Conservation (phyloP, 2,888 invertebrate genomes). For the Agrochola lychnidis region DNA sequence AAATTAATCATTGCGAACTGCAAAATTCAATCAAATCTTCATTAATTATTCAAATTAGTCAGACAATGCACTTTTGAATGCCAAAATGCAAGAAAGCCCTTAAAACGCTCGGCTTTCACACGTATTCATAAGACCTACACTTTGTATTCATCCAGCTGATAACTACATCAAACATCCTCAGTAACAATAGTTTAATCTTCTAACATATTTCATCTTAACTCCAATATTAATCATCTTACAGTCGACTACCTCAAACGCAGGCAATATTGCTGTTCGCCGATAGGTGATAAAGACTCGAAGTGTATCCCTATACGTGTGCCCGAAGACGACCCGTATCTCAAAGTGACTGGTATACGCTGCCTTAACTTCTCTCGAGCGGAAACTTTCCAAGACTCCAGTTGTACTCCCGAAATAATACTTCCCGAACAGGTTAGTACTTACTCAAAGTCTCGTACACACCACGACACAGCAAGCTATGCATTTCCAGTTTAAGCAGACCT, state of each 20-base stretch:
- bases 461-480: not conserved
- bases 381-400: conserved; percentile 83
- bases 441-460: conserved; percentile 27
- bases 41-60: not conserved
- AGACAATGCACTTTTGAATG: not conserved
- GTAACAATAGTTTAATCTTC: not conserved
- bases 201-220: conserved; percentile 15
- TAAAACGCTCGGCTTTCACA: not conserved
- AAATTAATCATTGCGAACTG: not conserved
- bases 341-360: conserved; percentile 82
- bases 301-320: conserved; percentile 81
- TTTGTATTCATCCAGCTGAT: not conserved
- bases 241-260: conserved; percentile 77
- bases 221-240: conserved; percentile 65
- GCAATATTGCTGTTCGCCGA: conserved; percentile 76
- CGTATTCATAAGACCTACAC: not conserved
- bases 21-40: not conserved
- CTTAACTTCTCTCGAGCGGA: conserved; percentile 83
- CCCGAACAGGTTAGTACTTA: conserved; percentile 78
- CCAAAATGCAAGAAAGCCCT: not conserved
- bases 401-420: conserved; percentile 75
- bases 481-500: not conserved
- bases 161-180: not conserved
- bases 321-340: conserved; percentile 82
- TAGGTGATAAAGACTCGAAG: conserved; percentile 72